A percentile compares a stretch with the other conserved stretches of the same genome.
phyloP scores from a whole-genome alignment of 1,140 invertebrate species.

The Aplysia californica region DNA sequence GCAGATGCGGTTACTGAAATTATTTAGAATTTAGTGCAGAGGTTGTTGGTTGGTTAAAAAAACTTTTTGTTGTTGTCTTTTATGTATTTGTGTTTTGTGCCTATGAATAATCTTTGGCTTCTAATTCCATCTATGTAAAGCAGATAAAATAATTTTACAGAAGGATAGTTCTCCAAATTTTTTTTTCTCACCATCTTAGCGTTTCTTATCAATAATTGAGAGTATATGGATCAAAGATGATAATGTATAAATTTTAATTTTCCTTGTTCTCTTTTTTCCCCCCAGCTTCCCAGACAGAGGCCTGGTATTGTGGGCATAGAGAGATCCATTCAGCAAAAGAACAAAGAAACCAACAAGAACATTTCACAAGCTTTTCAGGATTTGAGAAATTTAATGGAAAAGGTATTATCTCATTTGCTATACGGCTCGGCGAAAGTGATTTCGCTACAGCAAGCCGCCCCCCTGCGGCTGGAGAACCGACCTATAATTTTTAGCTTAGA shows the following conservation, averaged over 20 bases:
- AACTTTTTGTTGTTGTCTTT: too few relatives aligned
- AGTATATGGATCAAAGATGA: too few relatives aligned
- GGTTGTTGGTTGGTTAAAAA: too few relatives aligned
- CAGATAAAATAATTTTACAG: not conserved
- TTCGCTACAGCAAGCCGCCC: too few relatives aligned
- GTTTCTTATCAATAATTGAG: not conserved
- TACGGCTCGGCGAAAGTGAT: not conserved
- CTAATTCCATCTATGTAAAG: not conserved
- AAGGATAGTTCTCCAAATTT: not conserved
- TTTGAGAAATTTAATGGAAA: conserved; percentile 91
- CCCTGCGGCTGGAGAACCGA: too few relatives aligned
- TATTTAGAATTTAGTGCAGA: too few relatives aligned
- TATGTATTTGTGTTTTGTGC: too few relatives aligned
- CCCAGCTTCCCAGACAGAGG: conserved; percentile 46
- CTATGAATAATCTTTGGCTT: too few relatives aligned
- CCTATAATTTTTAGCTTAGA: too few relatives aligned
- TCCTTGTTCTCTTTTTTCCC: not conserved
- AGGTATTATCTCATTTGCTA: conserved; percentile 70
- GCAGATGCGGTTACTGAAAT: too few relatives aligned
- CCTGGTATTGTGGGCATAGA: conserved; percentile 96
- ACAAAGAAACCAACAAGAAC: conserved; percentile 89
- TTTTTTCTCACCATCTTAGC: not conserved
- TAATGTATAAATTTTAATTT: too few relatives aligned
- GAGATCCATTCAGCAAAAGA: conserved; percentile 87
- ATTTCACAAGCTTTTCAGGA: conserved; percentile 96